These are phyloP conservation scores for Indri indri DNA, from an alignment of 2,113 vertebrate genomes.

Conservation along the genomic window DNA sequence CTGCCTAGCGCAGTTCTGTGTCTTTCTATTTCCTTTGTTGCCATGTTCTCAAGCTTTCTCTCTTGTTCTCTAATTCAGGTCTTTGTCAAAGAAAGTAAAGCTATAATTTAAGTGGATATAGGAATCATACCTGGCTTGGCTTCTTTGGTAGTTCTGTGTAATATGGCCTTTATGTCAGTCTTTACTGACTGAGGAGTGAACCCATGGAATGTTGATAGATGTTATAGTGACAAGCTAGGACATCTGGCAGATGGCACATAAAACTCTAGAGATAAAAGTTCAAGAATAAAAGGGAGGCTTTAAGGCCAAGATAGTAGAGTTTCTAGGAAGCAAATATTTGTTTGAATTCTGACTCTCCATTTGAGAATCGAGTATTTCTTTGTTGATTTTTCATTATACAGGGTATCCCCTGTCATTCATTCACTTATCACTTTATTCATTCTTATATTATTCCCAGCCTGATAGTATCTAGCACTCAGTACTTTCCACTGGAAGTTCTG, in stretches of 20 bases:
- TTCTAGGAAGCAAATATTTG: slow-evolving; percentile 14
- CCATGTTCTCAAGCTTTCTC: background rate
- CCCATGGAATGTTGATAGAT: background rate
- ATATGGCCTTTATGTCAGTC: background rate
- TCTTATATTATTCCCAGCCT: background rate
- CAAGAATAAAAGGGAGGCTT: background rate
- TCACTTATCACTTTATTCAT: background rate
- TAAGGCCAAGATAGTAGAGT: background rate
- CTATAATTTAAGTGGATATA: background rate
- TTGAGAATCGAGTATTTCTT: background rate
- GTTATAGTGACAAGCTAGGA: background rate
- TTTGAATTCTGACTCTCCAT: background rate
- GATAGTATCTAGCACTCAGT: background rate
- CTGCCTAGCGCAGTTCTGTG: background rate
- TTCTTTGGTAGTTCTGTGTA: background rate
- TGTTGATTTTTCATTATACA: slow-evolving; percentile 26
- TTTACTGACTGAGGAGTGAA: background rate
- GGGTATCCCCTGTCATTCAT: background rate
- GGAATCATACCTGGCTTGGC: background rate
- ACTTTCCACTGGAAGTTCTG: background rate
- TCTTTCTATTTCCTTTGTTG: background rate
- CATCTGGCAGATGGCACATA: background rate
- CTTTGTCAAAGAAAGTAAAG: slow-evolving; percentile 33
- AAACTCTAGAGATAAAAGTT: background rate
- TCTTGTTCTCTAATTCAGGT: background rate